A percentile compares a stretch with the other conserved stretches of the same genome.
phyloP scores from a whole-genome alignment of 2,888 invertebrate genomes.

The Athalia rosae region DNA sequence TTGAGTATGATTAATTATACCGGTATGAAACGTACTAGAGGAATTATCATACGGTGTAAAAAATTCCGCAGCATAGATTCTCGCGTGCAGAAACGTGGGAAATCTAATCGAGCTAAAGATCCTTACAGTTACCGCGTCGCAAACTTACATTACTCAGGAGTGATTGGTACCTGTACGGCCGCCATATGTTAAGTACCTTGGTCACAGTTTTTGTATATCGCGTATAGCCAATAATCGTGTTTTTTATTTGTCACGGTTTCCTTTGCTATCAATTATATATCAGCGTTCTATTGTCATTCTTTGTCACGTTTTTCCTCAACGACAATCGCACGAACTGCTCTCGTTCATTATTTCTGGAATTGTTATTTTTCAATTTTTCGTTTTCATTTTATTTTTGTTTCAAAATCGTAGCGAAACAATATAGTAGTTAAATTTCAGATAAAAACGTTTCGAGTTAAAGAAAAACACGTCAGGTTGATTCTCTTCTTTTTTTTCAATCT shows the following conservation, averaged over 20 bases:
- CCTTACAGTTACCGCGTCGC: neutral
- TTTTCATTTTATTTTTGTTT: neutral
- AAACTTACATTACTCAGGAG: neutral
- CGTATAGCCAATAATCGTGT: no score
- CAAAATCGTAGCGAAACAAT: neutral
- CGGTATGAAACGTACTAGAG: neutral
- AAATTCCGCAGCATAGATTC: neutral
- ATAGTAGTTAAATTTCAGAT: neutral
- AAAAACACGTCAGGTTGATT: neutral
- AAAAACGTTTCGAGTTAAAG: neutral
- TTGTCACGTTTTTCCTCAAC: slow-evolving; percentile 32
- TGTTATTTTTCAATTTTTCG: neutral
- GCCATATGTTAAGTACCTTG: neutral
- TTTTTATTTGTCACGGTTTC: slow-evolving; percentile 12
- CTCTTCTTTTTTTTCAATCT: neutral
- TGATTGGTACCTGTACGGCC: neutral
- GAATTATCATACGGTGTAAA: neutral
- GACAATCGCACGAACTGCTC: slow-evolving; percentile 8
- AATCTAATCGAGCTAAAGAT: neutral
- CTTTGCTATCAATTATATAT: slow-evolving; percentile 20
- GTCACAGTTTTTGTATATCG: neutral
- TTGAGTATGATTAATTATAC: neutral
- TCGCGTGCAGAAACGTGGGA: neutral
- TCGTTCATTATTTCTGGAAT: neutral
- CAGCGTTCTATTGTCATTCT: neutral